Conservation (phyloP, 2,797 vertebrate genomes). For the Melanotaenia trifasciata region DNA sequence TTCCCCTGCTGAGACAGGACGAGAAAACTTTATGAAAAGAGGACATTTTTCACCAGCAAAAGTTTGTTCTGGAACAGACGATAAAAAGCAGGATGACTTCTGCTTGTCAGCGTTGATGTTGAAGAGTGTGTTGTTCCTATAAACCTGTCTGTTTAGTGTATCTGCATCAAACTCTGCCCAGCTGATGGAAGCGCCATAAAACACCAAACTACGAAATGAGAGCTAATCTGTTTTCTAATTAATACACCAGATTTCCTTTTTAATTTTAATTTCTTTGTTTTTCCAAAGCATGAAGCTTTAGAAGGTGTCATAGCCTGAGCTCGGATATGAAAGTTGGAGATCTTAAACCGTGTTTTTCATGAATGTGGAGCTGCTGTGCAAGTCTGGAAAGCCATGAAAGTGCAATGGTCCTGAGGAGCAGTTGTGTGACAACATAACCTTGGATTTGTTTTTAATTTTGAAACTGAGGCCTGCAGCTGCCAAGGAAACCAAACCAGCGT, state of each 20-base stretch:
- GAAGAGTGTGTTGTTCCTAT: conserved; percentile 19
- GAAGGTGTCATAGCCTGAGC: no score
- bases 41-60: conserved; percentile 67
- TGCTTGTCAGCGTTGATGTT: conserved; percentile 6
- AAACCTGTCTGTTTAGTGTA: neutral
- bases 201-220: no score
- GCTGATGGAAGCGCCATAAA: neutral
- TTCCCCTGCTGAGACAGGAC: conserved; percentile 21
- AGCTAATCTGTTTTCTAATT: no score
- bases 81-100: neutral
- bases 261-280: conserved; percentile 1
- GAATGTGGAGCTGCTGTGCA: neutral
- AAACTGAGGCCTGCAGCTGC: no score
- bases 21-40: conserved; percentile 5
- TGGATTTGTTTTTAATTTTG: no score
- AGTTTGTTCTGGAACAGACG: conserved; percentile 28
- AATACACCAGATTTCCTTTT: no score
- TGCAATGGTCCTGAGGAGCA: no score
- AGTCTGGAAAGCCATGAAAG: no score
- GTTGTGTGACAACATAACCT: no score
- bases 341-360: no score
- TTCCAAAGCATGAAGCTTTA: neutral
- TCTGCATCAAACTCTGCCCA: neutral
- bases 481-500: no score
- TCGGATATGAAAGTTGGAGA: no score